Conservation (phyloP, 2,113 vertebrate species). For the Cyprinodon brontotheroides region DNA sequence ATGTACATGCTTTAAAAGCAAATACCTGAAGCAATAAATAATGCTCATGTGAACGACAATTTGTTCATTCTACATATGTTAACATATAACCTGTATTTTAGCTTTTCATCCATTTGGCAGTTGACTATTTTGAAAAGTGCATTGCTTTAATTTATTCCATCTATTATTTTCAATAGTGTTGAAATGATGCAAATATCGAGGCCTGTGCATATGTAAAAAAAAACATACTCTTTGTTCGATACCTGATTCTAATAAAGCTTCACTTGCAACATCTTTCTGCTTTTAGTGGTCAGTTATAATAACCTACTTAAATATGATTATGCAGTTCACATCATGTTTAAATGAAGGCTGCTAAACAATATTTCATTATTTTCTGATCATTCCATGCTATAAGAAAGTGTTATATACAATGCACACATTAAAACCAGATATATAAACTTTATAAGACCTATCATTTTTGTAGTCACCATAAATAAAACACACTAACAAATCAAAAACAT, state of each 20-base stretch:
- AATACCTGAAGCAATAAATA: conserved; percentile 83
- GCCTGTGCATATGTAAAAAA: conserved; percentile 16
- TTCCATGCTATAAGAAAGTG: neutral
- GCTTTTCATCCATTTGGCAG: conserved; percentile 21
- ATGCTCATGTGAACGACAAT: conserved; percentile 64
- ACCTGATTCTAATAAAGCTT: conserved; percentile 56
- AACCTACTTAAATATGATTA: neutral
- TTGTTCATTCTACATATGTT: conserved; percentile 34
- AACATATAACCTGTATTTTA: conserved; percentile 4
- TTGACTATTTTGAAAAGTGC: conserved; percentile 29
- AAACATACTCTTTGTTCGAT: conserved; percentile 17
- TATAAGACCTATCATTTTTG: neutral
- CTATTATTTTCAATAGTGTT: neutral
- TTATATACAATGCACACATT: neutral
- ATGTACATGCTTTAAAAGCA: conserved; percentile 73
- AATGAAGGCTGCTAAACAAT: neutral
- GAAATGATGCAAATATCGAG: neutral
- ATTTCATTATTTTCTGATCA: neutral
- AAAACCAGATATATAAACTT: neutral
- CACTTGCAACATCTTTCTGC: conserved; percentile 14
- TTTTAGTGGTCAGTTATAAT: conserved; percentile 2
- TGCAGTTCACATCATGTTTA: neutral
- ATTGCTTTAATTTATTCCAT: conserved; percentile 9
- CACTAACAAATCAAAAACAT: too few relatives aligned
- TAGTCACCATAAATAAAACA: too few relatives aligned